phyloP scores from a whole-genome alignment of 2,113 vertebrate genomes.

The Takifugu flavidus region DNA sequence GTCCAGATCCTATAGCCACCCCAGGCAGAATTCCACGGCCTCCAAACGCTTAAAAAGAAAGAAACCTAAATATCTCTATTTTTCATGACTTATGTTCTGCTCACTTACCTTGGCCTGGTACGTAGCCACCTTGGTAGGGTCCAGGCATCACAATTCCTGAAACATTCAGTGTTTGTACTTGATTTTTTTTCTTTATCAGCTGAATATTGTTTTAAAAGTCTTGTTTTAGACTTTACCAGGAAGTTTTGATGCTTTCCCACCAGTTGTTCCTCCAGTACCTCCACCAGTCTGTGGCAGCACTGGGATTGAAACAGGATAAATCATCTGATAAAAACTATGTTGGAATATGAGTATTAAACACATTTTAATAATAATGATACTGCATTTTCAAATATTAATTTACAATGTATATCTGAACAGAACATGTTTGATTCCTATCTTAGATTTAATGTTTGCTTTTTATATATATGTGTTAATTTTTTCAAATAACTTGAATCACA shows the following conservation, averaged over 20 bases:
- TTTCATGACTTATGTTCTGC: background rate
- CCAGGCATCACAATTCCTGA: slow-evolving; percentile 68
- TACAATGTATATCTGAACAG: no score
- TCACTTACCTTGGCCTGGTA: slow-evolving; percentile 60
- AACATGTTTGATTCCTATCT: background rate
- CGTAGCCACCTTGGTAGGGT: slow-evolving; percentile 68
- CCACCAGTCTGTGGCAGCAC: slow-evolving; percentile 58
- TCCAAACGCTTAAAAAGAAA: slow-evolving; percentile 55
- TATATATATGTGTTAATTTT: background rate
- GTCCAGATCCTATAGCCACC: slow-evolving; percentile 65
- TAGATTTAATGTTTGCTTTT: background rate
- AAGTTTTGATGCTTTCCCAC: slow-evolving; percentile 65
- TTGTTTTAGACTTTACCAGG: slow-evolving; percentile 55
- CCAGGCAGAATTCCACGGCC: slow-evolving; percentile 70
- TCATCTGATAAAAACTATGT: no score
- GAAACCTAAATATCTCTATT: background rate
- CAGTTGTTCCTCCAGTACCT: slow-evolving; percentile 53
- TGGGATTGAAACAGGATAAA: slow-evolving; percentile 24
- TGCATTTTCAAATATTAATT: no score
- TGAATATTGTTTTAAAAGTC: background rate
- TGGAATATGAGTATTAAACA: no score
- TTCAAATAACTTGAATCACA: background rate
- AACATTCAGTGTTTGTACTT: background rate
- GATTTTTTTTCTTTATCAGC: background rate
- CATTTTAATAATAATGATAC: no score